A percentile compares a stretch with the other conserved stretches of the same genome.
Evolutionary conservation across 1,140 invertebrate genomes (phyloP).

Genomic region (Chironomus tepperi): DNA sequence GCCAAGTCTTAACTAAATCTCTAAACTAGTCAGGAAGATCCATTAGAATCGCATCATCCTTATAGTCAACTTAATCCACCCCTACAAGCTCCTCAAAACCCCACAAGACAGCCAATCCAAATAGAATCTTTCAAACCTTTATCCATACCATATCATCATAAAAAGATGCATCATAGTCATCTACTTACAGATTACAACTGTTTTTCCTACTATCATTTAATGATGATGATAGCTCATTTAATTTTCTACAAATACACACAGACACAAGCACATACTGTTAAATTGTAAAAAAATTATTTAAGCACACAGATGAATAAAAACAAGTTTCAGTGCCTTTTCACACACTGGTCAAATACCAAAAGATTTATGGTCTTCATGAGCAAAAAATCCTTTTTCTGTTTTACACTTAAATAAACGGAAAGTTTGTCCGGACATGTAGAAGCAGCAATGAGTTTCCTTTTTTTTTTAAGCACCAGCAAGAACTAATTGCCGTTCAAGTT

Average conservation of each 20-base stretch:
- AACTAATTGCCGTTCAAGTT: background rate
- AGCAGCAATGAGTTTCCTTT: background rate
- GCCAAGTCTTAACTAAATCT: no score
- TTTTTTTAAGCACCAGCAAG: background rate
- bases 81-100: no score
- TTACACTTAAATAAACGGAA: background rate
- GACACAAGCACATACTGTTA: background rate
- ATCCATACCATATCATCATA: no score
- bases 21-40: no score
- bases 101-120: no score
- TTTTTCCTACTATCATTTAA: background rate
- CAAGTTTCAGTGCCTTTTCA: background rate
- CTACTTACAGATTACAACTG: background rate
- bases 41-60: no score
- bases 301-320: background rate
- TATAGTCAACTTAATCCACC: no score
- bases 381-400: background rate
- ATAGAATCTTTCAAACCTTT: no score
- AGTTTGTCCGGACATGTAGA: background rate
- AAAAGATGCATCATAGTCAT: background rate
- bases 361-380: constrained; percentile 1
- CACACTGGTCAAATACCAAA: background rate
- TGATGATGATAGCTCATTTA: background rate
- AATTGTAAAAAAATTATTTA: background rate
- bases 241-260: background rate